Base-by-base conservation (phyloP, 2,797 vertebrate genomes). In the Takifugu rubripes region DNA sequence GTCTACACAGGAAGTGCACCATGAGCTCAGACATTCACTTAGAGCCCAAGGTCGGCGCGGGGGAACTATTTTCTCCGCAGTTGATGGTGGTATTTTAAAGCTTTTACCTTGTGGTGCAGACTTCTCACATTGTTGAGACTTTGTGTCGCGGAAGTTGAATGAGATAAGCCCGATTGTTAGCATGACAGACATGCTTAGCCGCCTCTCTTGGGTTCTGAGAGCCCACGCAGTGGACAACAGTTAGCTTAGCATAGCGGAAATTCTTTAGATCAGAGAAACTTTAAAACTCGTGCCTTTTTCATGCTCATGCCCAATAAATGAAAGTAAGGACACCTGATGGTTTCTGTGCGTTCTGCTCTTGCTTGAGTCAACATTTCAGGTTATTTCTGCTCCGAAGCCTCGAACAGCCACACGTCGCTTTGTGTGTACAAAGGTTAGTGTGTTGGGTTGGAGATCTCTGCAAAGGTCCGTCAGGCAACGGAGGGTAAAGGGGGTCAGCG, bases 1-100 rank as follows among this genome's bases (percentile, higher is more conserved):
- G 88, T 86, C 84, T 88, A 3, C 54, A 21, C 63, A 72, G 68
- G 71, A 75, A 75, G 59, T 68, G 59, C 54, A 10, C 42, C 6
- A 4, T 43, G 14, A 52, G 67, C 44, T 55, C 15, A 83, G 82
- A 83, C 81, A 48, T 52, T 72, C 70, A 68, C 74, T 45, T 5
- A 54, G 15, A 25, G 61, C 60, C 69, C 79, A 88, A 85, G 84
- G 82, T 67, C 81, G 36, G 56, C 5, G 24, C 0, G 31, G 31
- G 31, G 31, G 31, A 10, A 25, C 4, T 33, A n/a, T 14, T 56
- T 21, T 49, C n/a, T 51, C 11, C 27, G 72, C 74, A 63, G 31
- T 40, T 36, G 46, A 57, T 31, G 21, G 24, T 33, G 14, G n/a
- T 17, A n/a, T n/a, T n/a, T 12, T 29, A 40, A 21, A 16, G 25